These are phyloP conservation scores for Drosophila asahinai DNA, from an alignment of 1,140 invertebrate species.

Conservation along the genomic window DNA sequence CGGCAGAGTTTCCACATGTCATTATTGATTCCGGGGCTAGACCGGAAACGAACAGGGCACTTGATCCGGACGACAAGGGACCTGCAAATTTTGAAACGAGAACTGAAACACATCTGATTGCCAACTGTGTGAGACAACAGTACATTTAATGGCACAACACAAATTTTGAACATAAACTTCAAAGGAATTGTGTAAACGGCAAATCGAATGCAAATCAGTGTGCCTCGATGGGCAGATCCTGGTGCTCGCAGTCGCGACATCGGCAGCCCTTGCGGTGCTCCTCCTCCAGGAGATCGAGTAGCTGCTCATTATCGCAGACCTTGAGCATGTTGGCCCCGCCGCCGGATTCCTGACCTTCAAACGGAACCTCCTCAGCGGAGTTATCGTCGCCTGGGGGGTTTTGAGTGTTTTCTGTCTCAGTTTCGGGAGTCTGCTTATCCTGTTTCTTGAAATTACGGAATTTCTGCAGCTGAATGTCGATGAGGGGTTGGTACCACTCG, in stretches of 20 bases:
- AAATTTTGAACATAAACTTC: slow-evolving; percentile 26
- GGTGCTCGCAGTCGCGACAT: slow-evolving; percentile 40
- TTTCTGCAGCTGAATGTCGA: slow-evolving; percentile 42
- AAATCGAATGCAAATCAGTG: neutral
- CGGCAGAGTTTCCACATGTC: slow-evolving; percentile 65
- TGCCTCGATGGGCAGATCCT: slow-evolving; percentile 23
- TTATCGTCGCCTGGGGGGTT: neutral
- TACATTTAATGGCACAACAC: slow-evolving; percentile 7
- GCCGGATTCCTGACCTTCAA: neutral
- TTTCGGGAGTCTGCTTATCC: neutral
- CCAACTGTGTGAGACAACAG: slow-evolving; percentile 6
- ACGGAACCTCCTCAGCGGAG: neutral
- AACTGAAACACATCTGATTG: slow-evolving; percentile 18
- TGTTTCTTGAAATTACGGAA: neutral
- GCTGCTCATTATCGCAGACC: slow-evolving; percentile 19
- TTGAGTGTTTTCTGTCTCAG: neutral
- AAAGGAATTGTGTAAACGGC: neutral
- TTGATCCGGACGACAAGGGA: slow-evolving; percentile 2
- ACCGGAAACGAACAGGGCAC: neutral
- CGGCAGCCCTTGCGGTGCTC: slow-evolving; percentile 36
- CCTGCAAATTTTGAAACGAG: slow-evolving; percentile 1
- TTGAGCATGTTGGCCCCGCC: neutral
- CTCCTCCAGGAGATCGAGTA: slow-evolving; percentile 26
- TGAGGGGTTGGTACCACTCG: slow-evolving; percentile 33
- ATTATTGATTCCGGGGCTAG: slow-evolving; percentile 32